These are phyloP conservation scores for Oncorhynchus nerka DNA, from an alignment of 2,113 vertebrate species.

Conservation along the genomic window DNA sequence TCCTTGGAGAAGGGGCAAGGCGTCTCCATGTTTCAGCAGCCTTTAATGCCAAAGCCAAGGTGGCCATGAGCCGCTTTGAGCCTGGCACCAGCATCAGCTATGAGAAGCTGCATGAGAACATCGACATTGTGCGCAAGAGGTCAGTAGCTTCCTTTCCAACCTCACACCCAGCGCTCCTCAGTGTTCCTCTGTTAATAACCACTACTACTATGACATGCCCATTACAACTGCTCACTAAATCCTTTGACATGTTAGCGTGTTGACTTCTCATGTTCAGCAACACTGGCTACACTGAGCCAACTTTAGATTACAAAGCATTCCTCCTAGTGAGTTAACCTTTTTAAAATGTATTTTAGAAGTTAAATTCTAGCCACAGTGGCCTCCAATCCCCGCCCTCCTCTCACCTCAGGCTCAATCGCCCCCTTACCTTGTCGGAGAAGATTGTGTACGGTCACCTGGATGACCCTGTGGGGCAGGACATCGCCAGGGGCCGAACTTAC, in stretches of 20 bases:
- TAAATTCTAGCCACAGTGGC: background rate
- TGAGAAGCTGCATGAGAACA: slow-evolving; percentile 84
- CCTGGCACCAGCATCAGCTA: slow-evolving; percentile 83
- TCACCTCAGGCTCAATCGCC: slow-evolving; percentile 82
- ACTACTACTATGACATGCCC: background rate
- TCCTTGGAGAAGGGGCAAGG: slow-evolving; percentile 79
- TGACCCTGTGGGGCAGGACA: slow-evolving; percentile 87
- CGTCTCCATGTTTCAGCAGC: slow-evolving; percentile 86
- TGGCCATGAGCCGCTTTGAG: slow-evolving; percentile 97
- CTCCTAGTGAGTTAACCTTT: background rate
- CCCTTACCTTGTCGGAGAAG: slow-evolving; percentile 95
- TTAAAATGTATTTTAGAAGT: slow-evolving; percentile 4
- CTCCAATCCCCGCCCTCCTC: background rate
- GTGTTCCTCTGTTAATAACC: background rate
- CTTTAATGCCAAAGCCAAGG: slow-evolving; percentile 85
- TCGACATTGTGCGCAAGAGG: slow-evolving; percentile 89
- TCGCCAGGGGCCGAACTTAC: slow-evolving; percentile 91
- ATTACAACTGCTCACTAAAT: background rate
- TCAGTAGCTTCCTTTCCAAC: slow-evolving; percentile 57
- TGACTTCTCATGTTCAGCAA: slow-evolving; percentile 1
- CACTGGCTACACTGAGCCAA: background rate
- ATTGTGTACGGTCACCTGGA: slow-evolving; percentile 95
- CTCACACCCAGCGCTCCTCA: background rate
- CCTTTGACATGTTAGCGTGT: background rate
- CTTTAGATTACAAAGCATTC: too few species aligned